These are phyloP conservation scores for Pteropus rufus DNA, from an alignment of 2,797 vertebrate genomes.

Conservation along the genomic window DNA sequence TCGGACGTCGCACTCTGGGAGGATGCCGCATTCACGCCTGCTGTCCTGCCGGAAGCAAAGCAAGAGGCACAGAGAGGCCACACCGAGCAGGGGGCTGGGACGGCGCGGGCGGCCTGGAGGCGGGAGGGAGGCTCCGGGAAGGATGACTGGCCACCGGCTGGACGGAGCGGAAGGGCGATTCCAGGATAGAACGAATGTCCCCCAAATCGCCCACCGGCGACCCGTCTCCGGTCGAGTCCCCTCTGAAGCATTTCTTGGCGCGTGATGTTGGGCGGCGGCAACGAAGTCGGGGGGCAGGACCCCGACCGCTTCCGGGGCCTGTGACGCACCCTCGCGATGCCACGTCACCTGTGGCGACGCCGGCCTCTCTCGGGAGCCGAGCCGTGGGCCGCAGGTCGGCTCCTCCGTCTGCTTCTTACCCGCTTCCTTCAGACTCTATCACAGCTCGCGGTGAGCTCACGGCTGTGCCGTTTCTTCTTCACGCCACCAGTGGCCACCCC, in stretches of 20 bases:
- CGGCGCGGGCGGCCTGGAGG: background rate
- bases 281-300: background rate
- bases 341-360: too few relatives aligned
- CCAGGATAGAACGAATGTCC: background rate
- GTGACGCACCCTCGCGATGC: too few relatives aligned
- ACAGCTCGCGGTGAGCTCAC: background rate
- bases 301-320: background rate
- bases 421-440: background rate
- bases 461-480: background rate
- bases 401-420: background rate
- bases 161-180: background rate
- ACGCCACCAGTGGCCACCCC: background rate
- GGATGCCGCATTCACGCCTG: background rate
- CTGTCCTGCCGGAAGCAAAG: background rate
- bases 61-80: background rate
- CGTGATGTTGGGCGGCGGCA: rapidly evolving
- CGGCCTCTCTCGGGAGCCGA: background rate
- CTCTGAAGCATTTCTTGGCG: background rate
- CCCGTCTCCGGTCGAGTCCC: background rate
- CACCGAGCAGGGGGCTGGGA: background rate
- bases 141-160: background rate
- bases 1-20: background rate
- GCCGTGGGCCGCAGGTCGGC: background rate
- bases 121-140: background rate
- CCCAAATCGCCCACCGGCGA: background rate